A percentile compares a stretch with the other conserved stretches of the same genome.
phyloP scores from a whole-genome alignment of 2,113 vertebrate species.

The Suricata suricatta region DNA sequence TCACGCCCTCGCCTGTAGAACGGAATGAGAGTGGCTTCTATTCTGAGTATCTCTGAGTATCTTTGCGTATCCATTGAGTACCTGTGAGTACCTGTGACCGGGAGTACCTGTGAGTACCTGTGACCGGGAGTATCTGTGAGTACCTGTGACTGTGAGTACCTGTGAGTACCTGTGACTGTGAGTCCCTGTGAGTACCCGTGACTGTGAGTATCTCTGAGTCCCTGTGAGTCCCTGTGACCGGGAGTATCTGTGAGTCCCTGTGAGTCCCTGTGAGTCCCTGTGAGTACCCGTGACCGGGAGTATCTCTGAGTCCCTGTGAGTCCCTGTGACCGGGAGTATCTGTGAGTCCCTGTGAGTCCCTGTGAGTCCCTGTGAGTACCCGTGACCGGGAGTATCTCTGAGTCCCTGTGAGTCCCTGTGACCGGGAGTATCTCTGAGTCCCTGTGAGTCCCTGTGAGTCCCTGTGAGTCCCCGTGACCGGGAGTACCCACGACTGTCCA shows the following conservation, averaged over 20 bases:
- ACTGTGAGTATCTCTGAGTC: neutral
- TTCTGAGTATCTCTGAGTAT: too few species aligned
- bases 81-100: too few species aligned
- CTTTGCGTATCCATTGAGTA: neutral
- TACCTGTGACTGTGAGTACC: too few species aligned
- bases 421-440: too few species aligned
- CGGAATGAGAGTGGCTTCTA: neutral
- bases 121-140: neutral
- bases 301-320: neutral
- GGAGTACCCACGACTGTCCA: neutral
- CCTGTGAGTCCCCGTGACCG: neutral
- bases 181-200: rapidly evolving
- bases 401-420: too few species aligned
- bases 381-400: too few species aligned
- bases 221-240: too few species aligned
- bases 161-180: rapidly evolving
- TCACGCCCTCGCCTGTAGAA: neutral
- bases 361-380: too few species aligned
- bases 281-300: neutral
- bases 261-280: neutral
- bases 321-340: neutral
- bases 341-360: neutral
- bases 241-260: neutral
- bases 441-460: too few species aligned
- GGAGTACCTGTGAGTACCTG: neutral